phyloP scores from a whole-genome alignment of 1,140 invertebrate genomes.

The Listronotus bonariensis region DNA sequence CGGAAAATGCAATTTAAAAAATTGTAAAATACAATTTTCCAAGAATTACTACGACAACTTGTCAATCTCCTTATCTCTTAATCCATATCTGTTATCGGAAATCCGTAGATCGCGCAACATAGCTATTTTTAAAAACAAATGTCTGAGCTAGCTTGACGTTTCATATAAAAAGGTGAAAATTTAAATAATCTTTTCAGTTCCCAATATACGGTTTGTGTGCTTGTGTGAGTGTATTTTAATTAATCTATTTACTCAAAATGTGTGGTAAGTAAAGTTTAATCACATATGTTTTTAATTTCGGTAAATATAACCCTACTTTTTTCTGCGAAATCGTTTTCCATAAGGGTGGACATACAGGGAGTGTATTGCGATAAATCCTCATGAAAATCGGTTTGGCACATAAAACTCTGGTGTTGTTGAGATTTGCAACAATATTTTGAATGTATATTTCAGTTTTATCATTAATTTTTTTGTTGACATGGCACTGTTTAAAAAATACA shows the following conservation, averaged over 20 bases:
- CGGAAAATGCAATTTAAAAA: no score
- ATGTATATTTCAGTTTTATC: not conserved
- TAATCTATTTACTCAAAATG: constrained; percentile 11
- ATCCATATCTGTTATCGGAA: not conserved
- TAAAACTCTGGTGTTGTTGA: no score
- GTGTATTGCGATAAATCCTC: no score
- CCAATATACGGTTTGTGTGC: constrained; percentile 4
- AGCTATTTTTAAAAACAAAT: constrained; percentile 8
- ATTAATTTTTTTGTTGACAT: constrained; percentile 7
- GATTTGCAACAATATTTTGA: no score
- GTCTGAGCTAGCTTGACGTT: constrained; percentile 14
- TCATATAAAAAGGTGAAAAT: constrained; percentile 28
- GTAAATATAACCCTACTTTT: constrained; percentile 11
- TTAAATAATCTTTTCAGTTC: constrained; percentile 31
- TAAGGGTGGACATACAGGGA: not conserved
- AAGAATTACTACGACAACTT: no score
- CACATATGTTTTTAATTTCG: not conserved
- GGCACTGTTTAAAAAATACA: not conserved
- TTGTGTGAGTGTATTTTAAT: constrained; percentile 1
- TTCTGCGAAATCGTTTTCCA: not conserved
- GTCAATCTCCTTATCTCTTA: no score
- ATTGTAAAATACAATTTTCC: no score
- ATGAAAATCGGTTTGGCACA: no score
- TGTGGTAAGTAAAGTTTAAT: constrained; percentile 23
- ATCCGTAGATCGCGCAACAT: constrained; percentile 1